Percentiles rank a stretch among this genome's conserved stretches.
Conservation (phyloP, 2,797 vertebrate genomes). For the Sebastes minor region DNA sequence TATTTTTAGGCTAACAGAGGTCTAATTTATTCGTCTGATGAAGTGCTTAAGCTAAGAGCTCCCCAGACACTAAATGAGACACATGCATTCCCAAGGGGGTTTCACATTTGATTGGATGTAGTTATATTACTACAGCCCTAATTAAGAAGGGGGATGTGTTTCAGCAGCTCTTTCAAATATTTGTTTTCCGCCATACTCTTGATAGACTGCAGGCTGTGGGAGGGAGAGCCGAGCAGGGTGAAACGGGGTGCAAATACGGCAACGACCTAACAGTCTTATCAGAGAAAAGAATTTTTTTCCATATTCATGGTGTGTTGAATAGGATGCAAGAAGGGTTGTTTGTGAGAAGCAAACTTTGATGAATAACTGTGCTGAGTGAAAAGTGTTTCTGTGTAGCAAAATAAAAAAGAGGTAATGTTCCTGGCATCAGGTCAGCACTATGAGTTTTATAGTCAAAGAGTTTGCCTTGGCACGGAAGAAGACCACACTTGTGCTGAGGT, state of each 20-base stretch:
- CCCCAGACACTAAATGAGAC: slow-evolving; percentile 84
- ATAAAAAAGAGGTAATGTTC: slow-evolving; percentile 83
- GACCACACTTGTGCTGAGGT: slow-evolving; percentile 82
- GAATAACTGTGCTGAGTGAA: slow-evolving; percentile 66
- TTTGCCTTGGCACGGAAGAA: slow-evolving; percentile 78
- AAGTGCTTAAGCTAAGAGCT: slow-evolving; percentile 85
- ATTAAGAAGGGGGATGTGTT: slow-evolving; percentile 86
- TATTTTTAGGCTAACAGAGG: slow-evolving; percentile 83
- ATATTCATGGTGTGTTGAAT: neutral
- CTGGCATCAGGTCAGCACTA: slow-evolving; percentile 74
- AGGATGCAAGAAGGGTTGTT: slow-evolving; percentile 34
- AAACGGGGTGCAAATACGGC: slow-evolving; percentile 57
- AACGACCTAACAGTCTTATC: slow-evolving; percentile 42
- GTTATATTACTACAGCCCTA: slow-evolving; percentile 83
- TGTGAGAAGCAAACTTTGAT: slow-evolving; percentile 60
- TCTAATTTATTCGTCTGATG: slow-evolving; percentile 87
- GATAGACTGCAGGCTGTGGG: slow-evolving; percentile 77
- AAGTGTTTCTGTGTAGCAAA: slow-evolving; percentile 72
- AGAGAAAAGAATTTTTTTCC: neutral
- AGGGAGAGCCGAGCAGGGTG: slow-evolving; percentile 54
- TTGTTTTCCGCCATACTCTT: slow-evolving; percentile 80
- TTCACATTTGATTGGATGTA: slow-evolving; percentile 83
- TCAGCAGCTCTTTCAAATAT: slow-evolving; percentile 85
- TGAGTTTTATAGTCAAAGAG: slow-evolving; percentile 81
- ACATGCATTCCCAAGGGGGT: slow-evolving; percentile 78